Evolutionary conservation across 2,113 vertebrate genomes (phyloP).

Genomic region (Cochlearius cochlearius): DNA sequence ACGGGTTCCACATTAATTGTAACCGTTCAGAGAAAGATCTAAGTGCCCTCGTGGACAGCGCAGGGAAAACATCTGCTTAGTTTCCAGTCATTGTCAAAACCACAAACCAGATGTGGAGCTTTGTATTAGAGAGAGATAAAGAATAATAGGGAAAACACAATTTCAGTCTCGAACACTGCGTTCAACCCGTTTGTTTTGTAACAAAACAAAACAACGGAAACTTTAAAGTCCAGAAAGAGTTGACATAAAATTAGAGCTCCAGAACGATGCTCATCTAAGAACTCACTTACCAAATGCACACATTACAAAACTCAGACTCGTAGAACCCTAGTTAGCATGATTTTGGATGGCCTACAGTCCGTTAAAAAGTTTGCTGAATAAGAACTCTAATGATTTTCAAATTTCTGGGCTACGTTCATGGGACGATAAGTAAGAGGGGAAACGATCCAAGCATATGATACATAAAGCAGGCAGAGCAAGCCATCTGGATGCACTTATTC

Average conservation of each 20-base stretch:
- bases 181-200: background rate
- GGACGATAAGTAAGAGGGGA: background rate
- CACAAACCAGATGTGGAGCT: slow-evolving; percentile 40
- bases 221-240: background rate
- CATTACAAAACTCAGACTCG: background rate
- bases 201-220: background rate
- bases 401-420: background rate
- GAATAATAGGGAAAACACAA: background rate
- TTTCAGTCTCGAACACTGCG: fast-evolving
- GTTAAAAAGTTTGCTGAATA: background rate
- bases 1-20: slow-evolving; percentile 39
- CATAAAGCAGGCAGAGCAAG: slow-evolving; percentile 17
- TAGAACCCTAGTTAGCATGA: background rate
- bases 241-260: background rate
- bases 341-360: background rate
- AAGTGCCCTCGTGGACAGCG: background rate
- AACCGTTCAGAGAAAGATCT: slow-evolving; percentile 41
- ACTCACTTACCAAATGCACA: background rate
- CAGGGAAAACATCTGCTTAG: slow-evolving; percentile 57
- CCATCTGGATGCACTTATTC: slow-evolving; percentile 47
- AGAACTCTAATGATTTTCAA: slow-evolving; percentile 1
- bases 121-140: background rate
- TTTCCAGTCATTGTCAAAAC: slow-evolving; percentile 22
- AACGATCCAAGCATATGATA: background rate
- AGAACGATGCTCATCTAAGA: background rate